Evolutionary conservation across 2,888 invertebrate genomes (phyloP), one percentile per base, ranked within the genome.

Genomic region (Brassicogethes aeneus): DNA sequence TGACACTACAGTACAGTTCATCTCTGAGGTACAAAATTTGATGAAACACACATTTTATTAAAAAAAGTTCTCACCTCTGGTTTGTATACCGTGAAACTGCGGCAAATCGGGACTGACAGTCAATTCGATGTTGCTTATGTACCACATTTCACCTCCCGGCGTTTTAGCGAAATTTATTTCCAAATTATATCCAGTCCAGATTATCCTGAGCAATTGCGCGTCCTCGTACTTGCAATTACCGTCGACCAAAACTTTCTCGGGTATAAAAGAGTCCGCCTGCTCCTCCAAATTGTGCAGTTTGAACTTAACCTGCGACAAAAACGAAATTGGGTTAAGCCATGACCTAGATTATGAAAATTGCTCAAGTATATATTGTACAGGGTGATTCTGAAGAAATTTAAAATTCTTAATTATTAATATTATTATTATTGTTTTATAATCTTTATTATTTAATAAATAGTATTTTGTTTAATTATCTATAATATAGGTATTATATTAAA

Each of bases 71-170:
- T 56, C 54, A 65, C 66, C 60, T 48, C 60, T 55, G 14, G 58
- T 54, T 47, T 53, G 51, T 16, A 68, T 60, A 15, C 63, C 62
- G 42, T 62, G 61, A 36, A 66, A 61, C 36, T 59, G 47, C 13
- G 60, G 57, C 37, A 62, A 43, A 46, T 64, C 65, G 1, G 65
- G 61, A 62, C 85, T 87, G 65, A 86, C 89, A 2, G 76, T 76
- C 41, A 92, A 68, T 54, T 82, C 81, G 47, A 92, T 76, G 53
- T 77, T 79, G 51, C 82, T 82, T 1, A 88, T 82, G 62, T 87
- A 91, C 92, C 92, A 93, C 51, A 86, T 75, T 59, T 91, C 90
- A 3, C 89, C 89, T 2, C 90, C 89, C 16, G 87, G 86, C 1
- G 89, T 88, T 88, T 90, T 90, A 43, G 82, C 80, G 59, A 91